phyloP scores from a whole-genome alignment of 2,113 vertebrate species.

The Bubo bubo region DNA sequence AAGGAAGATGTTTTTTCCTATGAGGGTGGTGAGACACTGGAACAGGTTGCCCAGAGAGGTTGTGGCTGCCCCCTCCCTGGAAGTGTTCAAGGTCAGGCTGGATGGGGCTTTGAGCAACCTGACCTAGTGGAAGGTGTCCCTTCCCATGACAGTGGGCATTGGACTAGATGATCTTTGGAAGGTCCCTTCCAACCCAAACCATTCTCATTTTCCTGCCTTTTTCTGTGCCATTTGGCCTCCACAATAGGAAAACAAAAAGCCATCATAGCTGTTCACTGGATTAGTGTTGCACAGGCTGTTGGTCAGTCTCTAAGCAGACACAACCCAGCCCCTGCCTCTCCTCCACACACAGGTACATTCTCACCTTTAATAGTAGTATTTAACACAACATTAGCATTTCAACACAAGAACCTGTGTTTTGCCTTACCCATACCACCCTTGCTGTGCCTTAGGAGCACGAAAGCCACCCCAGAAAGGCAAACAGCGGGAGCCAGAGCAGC shows the following conservation, averaged over 20 bases:
- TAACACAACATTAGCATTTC: neutral
- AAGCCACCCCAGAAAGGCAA: neutral
- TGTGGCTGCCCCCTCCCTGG: neutral
- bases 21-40: neutral
- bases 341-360: neutral
- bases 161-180: neutral
- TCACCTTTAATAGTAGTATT: neutral
- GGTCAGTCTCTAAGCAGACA: neutral
- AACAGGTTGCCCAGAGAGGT: rapidly evolving
- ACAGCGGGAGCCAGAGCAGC: neutral
- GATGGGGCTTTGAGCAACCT: neutral
- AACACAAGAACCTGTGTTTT: neutral
- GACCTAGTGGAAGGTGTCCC: neutral
- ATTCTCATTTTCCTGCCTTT: neutral
- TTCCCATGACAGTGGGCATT: rapidly evolving
- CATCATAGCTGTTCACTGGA: neutral
- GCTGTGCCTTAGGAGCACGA: neutral
- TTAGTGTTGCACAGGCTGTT: neutral
- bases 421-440: neutral
- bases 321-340: neutral
- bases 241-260: neutral
- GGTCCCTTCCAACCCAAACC: neutral
- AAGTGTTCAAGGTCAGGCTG: neutral
- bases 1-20: neutral
- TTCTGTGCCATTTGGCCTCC: neutral